Evolutionary conservation across 2,888 invertebrate genomes (phyloP), one percentile per base, ranked within the genome.

Genomic region (Margaritifera margaritifera): DNA sequence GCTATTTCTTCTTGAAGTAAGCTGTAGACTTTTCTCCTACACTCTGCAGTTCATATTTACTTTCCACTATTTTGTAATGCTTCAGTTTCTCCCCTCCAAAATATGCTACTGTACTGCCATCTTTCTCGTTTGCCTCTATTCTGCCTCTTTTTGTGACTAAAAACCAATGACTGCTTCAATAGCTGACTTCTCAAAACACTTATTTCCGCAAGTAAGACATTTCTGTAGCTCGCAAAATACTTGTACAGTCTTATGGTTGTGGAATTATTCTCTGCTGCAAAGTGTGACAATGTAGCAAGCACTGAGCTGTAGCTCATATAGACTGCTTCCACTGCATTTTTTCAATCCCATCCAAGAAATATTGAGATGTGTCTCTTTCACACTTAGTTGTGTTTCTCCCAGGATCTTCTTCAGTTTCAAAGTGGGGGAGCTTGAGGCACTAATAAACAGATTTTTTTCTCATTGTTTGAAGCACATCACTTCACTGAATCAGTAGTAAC

Each of bases 401-500:
- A 75, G 75, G 1, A 74, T 68, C 6, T 72, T 56, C 24, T 75
- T 69, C 20, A 77, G 52, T 18, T 65, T 42, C 5, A 24, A 15
- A 55, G 69, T 69, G n/a, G 74, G 66, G 20, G 25, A 27, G 59
- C 68, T 62, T 50, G 71, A 77, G 11, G n/a, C 70, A 70, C 56
- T 71, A 0, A 79, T 71, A 55, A 72, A 76, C 15, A 55, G 78
- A 78, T 25, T 70, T 74, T 4, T 71, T 69, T 64, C 72, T 72
- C 50, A 74, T 73, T 63, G 72, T 78, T 8, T 27, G 24, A 54
- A 74, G 4, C 18, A 24, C 53, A 4, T 71, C 66, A 53, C 63
- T 79, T 75, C 0, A 79, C 75, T n/a, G n/a, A n/a, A 0, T 72
- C 57, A 62, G 76, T 76, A 25, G 55, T 69, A 25, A 61, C 60